Conservation (phyloP, 2,113 vertebrate genomes). For the Phylloscopus whistleri region DNA sequence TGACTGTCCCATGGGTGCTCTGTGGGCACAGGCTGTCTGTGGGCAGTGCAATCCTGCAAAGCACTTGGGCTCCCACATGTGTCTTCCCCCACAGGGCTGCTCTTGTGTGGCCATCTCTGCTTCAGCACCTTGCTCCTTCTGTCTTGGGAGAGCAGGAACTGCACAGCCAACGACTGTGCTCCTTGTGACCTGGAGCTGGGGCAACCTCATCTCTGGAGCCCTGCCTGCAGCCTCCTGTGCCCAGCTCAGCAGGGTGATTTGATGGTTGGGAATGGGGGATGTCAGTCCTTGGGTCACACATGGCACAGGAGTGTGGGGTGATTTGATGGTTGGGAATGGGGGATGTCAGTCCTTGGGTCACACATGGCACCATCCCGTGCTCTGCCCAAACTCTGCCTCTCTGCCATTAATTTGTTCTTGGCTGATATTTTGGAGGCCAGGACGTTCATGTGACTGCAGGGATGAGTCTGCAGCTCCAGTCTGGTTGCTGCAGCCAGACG, state of each 20-base stretch:
- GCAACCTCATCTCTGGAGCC: not conserved
- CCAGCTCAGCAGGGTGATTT: not conserved
- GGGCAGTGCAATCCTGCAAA: not conserved
- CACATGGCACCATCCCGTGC: fast-evolving
- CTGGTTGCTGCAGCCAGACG: not conserved
- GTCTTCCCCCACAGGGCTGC: not conserved
- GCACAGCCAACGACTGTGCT: not conserved
- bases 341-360: not conserved
- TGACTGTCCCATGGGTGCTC: not conserved
- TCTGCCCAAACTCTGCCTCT: not conserved
- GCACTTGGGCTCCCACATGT: fast-evolving
- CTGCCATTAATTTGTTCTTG: not conserved
- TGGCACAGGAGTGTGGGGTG: too few species aligned
- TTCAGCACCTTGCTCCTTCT: not conserved
- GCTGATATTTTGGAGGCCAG: not conserved
- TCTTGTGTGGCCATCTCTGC: not conserved
- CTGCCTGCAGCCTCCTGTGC: not conserved
- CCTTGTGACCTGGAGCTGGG: not conserved
- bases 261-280: not conserved
- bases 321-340: fast-evolving
- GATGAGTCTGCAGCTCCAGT: not conserved
- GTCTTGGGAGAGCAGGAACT: not conserved
- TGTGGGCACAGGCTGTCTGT: not conserved
- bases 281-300: not conserved
- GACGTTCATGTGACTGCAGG: not conserved